These are phyloP conservation scores for Sebastes fasciatus DNA, from an alignment of 2,113 vertebrate genomes.

Conservation along the genomic window DNA sequence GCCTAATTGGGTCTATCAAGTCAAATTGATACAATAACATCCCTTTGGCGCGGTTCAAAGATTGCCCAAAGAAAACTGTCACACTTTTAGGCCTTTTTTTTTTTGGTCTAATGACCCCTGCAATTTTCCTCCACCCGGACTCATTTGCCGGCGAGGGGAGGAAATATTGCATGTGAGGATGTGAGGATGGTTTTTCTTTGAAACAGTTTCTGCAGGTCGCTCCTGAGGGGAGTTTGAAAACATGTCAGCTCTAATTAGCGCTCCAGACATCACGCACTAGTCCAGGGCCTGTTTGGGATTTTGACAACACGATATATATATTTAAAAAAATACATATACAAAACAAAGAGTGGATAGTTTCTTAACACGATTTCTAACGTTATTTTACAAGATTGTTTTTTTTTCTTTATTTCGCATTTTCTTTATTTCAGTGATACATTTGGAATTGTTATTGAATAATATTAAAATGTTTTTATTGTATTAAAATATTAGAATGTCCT, in stretches of 20 bases:
- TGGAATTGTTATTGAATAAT: not conserved
- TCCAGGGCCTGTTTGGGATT: not conserved
- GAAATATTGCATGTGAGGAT: constrained; percentile 74
- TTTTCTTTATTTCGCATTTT: not conserved
- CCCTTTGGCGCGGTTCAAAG: constrained; percentile 70
- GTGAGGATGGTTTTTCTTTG: constrained; percentile 75
- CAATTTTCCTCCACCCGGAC: constrained; percentile 74
- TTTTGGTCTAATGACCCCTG: constrained; percentile 72
- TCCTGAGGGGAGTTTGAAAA: constrained; percentile 78
- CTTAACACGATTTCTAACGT: not conserved
- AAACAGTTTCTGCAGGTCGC: constrained; percentile 71
- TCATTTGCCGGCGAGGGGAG: constrained; percentile 69
- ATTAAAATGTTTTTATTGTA: no score
- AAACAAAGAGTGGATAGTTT: not conserved
- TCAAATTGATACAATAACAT: constrained; percentile 82
- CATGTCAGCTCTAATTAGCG: constrained; percentile 77
- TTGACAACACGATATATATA: not conserved
- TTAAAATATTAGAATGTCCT: not conserved
- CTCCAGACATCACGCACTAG: constrained; percentile 40
- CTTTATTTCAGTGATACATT: not conserved
- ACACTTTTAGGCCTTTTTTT: constrained; percentile 50
- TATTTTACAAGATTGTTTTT: not conserved
- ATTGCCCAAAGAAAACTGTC: constrained; percentile 71
- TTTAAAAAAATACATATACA: no score
- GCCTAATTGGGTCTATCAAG: constrained; percentile 75